Percentiles rank a stretch among this genome's conserved stretches.
Conservation (phyloP, 2,888 invertebrate genomes). For the Cheilosia impressa region DNA sequence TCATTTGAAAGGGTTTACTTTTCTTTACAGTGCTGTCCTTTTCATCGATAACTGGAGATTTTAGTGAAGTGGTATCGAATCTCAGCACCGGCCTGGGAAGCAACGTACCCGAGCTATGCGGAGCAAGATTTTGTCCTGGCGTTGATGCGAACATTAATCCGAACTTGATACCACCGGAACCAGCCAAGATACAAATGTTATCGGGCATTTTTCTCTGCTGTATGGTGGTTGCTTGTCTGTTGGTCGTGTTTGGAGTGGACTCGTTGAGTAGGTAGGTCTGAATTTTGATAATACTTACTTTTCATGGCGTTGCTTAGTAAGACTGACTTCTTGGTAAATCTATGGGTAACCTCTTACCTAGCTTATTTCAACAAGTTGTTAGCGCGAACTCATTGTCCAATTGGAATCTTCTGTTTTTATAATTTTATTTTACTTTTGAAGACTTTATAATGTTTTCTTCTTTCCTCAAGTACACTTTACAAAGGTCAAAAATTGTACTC, state of each 20-base stretch:
- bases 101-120: constrained; percentile 87
- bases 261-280: constrained; percentile 90
- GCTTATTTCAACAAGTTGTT: no score
- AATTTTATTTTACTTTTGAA: neutral
- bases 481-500: no score
- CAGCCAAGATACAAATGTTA: constrained; percentile 90
- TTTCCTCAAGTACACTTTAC: no score
- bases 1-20: constrained; percentile 4
- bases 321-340: no score
- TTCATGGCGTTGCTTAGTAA: no score
- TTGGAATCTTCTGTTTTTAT: neutral
- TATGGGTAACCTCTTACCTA: no score
- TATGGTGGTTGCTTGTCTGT: constrained; percentile 89
- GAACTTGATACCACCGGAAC: constrained; percentile 89
- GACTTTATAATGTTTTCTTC: no score
- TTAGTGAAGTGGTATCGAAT: constrained; percentile 33
- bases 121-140: constrained; percentile 90
- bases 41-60: constrained; percentile 53
- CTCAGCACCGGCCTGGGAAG: constrained; percentile 9
- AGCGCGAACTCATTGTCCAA: no score
- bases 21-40: constrained; percentile 78
- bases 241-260: constrained; percentile 92
- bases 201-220: constrained; percentile 92
- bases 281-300: no score
- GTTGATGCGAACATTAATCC: constrained; percentile 85